A percentile compares a stretch with the other conserved stretches of the same genome.
Conservation (phyloP, 1,140 invertebrate genomes). For the Lasioglossum albipes region DNA sequence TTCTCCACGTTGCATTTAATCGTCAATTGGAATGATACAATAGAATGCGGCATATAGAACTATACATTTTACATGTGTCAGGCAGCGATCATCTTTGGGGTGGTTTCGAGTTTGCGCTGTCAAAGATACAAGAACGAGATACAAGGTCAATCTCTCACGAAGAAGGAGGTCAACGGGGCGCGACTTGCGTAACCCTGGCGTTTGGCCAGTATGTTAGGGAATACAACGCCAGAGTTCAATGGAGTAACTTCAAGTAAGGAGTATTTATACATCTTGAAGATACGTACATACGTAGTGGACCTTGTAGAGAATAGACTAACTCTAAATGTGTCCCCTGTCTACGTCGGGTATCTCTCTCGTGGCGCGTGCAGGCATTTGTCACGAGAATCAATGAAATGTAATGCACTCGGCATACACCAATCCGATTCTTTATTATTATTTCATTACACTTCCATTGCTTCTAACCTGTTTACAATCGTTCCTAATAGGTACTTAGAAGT, state of each 20-base stretch:
- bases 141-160: slow-evolving; percentile 73
- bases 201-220: slow-evolving; percentile 65
- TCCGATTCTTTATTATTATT: background rate
- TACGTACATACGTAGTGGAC: slow-evolving; percentile 57
- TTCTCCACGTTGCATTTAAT: background rate
- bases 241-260: slow-evolving; percentile 73
- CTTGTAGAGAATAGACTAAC: slow-evolving; percentile 65
- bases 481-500: background rate
- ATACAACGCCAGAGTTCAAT: slow-evolving; percentile 78
- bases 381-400: slow-evolving; percentile 20
- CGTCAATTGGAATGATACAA: background rate
- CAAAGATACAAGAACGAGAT: slow-evolving; percentile 59
- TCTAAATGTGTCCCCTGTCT: slow-evolving; percentile 57
- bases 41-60: background rate
- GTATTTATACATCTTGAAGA: slow-evolving; percentile 66
- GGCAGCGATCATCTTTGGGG: slow-evolving; percentile 23
- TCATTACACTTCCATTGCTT: background rate
- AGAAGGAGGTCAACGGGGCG: slow-evolving; percentile 75
- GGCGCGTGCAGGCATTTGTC: slow-evolving; percentile 24
- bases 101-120: slow-evolving; percentile 36
- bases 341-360: background rate
- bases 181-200: slow-evolving; percentile 76
- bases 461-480: background rate
- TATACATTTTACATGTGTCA: background rate
- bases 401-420: background rate